Conservation (phyloP, 2,888 invertebrate genomes). For the Microctonus aethiopoides region DNA sequence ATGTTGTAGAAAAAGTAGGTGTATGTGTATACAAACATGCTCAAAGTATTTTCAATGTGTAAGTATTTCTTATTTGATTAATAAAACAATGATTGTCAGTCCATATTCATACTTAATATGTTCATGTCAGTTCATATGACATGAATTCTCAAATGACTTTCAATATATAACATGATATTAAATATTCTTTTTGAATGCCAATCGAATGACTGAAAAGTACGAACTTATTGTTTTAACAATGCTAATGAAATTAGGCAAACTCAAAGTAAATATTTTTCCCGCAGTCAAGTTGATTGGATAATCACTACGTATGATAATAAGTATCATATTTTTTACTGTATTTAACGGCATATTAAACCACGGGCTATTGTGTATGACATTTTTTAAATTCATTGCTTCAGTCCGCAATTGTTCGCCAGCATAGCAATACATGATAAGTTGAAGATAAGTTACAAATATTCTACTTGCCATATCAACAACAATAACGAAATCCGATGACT, state of each 20-base stretch:
- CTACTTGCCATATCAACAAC: conserved; percentile 16
- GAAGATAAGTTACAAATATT: conserved; percentile 20
- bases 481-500: conserved; percentile 15
- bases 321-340: conserved; percentile 4
- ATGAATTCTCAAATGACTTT: no score
- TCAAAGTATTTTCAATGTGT: no score
- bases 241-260: conserved; percentile 18
- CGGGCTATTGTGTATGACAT: conserved; percentile 19
- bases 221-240: conserved; percentile 25
- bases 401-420: conserved; percentile 30
- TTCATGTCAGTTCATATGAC: no score
- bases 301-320: conserved; percentile 19
- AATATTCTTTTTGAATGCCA: conserved; percentile 21
- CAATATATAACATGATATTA: neutral
- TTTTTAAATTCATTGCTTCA: conserved; percentile 21
- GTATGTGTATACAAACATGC: no score
- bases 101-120: no score
- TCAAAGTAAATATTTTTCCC: conserved; percentile 27
- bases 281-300: conserved; percentile 21
- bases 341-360: conserved; percentile 27
- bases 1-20: no score
- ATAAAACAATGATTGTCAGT: no score
- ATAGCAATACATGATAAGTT: conserved; percentile 35
- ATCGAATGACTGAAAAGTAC: conserved; percentile 27
- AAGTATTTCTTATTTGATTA: no score